Evolutionary conservation across 2,888 invertebrate species (phyloP), one percentile per base, ranked within the genome.

Genomic region (Osmoderma eremita): DNA sequence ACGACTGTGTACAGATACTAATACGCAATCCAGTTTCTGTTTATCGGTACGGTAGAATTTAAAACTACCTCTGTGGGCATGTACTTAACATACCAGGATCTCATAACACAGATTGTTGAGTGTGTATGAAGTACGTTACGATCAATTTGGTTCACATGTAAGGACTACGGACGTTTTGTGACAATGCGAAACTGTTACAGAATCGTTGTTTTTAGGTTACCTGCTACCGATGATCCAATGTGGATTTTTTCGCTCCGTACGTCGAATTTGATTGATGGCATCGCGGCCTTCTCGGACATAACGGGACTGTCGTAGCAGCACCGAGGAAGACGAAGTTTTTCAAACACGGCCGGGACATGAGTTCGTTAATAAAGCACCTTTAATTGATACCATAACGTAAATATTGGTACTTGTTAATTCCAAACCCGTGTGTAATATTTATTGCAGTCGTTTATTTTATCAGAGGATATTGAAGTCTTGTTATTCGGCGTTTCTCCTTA

Each of bases 301-400:
- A 61, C 58, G 58, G 45, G 45, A 61, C 45, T n/a, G n/a, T n/a
- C n/a, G n/a, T n/a, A 48, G 18, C 53, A 12, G 36, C 17, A 15
- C 30, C 10, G 58, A 45, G 17, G 58, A 45, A 17, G 45, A 45
- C 24, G 45, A 24, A 61, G 30, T 61, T 45, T 61, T 61, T 61
- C 58, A 45, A 20, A 56, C 56, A 56, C 41, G 30, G 45, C 41
- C 30, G 42, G 36, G 45, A 61, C 58, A 61, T 61, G 58, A 61
- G 58, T 45, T 45, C 45, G 58, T 61, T 61, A 56, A 56, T 61
- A 61, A 45, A 61, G 58, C 45, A 61, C 58, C 45, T 61, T 61
- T 61, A 68, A 68, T 68, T 68, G 65, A 65, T 65, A 65, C 65
- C 65, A 61, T 65, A 65, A 68, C 68, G 65, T 68, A 68, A 68